Percentiles rank a stretch among this genome's conserved stretches.
These are phyloP conservation scores for Malacoraja senta DNA, from an alignment of 2,797 vertebrate species.

Conservation along the genomic window DNA sequence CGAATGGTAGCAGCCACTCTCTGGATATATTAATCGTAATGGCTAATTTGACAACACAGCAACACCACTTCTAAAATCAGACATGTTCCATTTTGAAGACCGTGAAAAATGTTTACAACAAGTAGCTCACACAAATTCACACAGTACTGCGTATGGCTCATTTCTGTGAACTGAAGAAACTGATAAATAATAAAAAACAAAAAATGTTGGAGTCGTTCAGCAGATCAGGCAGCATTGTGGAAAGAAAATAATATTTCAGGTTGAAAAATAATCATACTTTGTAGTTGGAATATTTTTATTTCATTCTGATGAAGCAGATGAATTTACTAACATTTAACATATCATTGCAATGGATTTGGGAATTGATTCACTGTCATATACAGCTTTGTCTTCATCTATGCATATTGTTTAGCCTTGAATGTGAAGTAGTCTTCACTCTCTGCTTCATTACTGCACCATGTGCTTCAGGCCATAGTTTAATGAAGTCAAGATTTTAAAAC, in stretches of 20 bases:
- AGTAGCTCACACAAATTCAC: background rate
- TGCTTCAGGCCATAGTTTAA: background rate
- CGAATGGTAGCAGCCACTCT: background rate
- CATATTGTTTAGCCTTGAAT: background rate
- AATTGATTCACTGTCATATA: background rate
- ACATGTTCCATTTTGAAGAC: background rate
- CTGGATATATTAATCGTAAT: background rate
- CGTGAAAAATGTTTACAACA: no score
- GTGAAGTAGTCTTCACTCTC: background rate
- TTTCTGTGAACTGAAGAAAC: background rate
- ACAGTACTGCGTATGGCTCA: background rate
- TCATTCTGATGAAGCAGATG: background rate
- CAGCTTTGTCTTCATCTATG: background rate
- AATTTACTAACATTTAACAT: background rate
- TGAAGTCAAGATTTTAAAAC: slow-evolving; percentile 10
- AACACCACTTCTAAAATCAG: background rate
- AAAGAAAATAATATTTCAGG: no score
- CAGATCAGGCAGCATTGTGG: no score
- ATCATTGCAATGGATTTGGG: background rate
- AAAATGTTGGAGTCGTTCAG: no score
- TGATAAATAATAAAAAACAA: background rate
- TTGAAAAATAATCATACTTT: background rate
- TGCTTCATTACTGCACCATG: background rate
- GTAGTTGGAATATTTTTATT: background rate
- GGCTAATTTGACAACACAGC: background rate